Percentiles rank a stretch among this genome's conserved stretches.
phyloP scores from a whole-genome alignment of 1,140 invertebrate genomes.

The Pseudomyrmex pallidus region DNA sequence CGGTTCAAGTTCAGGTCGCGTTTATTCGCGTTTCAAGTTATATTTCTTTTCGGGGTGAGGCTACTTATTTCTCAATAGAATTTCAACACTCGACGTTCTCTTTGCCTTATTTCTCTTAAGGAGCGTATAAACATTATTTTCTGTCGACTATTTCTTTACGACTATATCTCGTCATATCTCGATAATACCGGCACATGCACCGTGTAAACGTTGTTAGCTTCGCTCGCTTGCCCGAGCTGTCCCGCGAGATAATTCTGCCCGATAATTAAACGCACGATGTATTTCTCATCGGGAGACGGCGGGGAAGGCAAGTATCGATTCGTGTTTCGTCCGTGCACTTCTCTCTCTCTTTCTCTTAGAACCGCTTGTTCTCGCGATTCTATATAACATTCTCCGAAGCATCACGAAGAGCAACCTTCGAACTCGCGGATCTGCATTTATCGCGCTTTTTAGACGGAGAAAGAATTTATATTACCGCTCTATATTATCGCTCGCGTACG shows the following conservation, averaged over 20 bases:
- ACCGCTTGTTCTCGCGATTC: not conserved
- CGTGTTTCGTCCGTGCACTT: not conserved
- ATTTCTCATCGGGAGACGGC: not conserved
- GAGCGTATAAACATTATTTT: too few relatives aligned
- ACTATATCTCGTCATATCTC: not conserved
- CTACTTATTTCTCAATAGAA: too few relatives aligned
- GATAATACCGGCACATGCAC: constrained; percentile 4
- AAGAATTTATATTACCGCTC: constrained; percentile 34
- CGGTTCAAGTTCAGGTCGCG: too few relatives aligned
- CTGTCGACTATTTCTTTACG: not conserved
- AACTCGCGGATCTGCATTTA: constrained; percentile 33
- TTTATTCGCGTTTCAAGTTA: too few relatives aligned
- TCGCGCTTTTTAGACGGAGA: constrained; percentile 23
- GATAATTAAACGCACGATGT: constrained; percentile 57
- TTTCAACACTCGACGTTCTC: too few relatives aligned
- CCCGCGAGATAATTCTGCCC: constrained; percentile 36
- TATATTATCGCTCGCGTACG: constrained; percentile 19
- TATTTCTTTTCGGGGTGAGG: too few relatives aligned
- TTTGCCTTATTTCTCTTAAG: too few relatives aligned
- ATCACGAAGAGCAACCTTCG: constrained; percentile 24
- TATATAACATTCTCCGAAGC: constrained; percentile 51
- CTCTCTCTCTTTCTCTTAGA: not conserved
- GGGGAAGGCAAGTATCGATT: constrained; percentile 47
- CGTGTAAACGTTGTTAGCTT: constrained; percentile 17
- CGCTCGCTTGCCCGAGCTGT: not conserved